Base-by-base conservation (phyloP, 1,140 invertebrate genomes). In the Cryptotermes secundus region DNA sequence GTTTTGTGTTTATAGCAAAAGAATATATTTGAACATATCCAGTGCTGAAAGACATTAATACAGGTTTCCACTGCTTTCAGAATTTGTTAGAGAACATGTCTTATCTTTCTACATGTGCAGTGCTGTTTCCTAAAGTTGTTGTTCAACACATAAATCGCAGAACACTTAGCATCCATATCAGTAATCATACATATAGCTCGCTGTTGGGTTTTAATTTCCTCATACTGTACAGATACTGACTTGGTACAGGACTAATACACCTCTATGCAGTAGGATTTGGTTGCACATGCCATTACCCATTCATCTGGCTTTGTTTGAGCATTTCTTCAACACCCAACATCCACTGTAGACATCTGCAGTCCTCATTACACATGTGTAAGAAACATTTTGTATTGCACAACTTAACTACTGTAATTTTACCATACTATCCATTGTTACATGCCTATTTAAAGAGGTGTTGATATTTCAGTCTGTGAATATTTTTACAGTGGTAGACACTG, bases 221-320 rank as follows among this genome's bases (percentile, higher is more conserved):
- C n/a, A 72, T 7, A 72, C 59, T 72, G 59, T 72, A 72, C 59
- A 72, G n/a, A 72, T 31, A 31, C 59, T 72, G 59, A 72, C 59
- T 19, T 72, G 59, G n/a, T 72, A 72, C 59, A 72, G 59, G n/a
- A 31, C n/a, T 72, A 31, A 72, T 22, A 31, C n/a, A 72, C 59
- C 26, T 72, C n/a, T 72, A 6, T 72, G 59, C n/a, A 31, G 59
- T 72, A 72, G 59, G 53, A 72, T 26, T 72, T n/a, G 59, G 59
- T 26, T 72, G n/a, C 59, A 72, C 59, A 31, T 14, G 59, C 19
- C 4, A 72, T 72, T 31, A 72, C 26, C 26, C 26, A 31, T 72
- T 2, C n/a, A 31, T 31, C 59, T 72, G 26, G 59, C 59, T 72
- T 72, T n/a, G 26, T 72, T 31, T n/a, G 31, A 72, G 26, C 31